These are phyloP conservation scores for Ictalurus punctatus DNA, from an alignment of 2,113 vertebrate species.

Conservation along the genomic window DNA sequence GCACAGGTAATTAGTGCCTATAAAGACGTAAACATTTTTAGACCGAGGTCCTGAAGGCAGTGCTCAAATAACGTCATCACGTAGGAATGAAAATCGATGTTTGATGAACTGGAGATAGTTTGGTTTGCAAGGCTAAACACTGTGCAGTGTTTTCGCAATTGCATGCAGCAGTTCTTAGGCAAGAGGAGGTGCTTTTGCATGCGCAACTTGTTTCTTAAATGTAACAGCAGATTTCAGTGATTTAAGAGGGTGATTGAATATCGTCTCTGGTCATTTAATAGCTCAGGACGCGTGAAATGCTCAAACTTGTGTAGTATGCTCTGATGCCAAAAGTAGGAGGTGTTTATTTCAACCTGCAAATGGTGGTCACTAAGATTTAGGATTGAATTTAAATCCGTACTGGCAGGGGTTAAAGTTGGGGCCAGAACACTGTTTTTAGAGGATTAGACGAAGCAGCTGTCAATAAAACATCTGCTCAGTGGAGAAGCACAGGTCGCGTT, in stretches of 20 bases:
- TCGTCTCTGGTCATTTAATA: background rate
- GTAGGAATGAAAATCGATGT: background rate
- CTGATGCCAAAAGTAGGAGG: background rate
- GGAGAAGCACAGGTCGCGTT: background rate
- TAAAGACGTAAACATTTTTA: background rate
- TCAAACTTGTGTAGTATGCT: background rate
- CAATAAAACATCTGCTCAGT: background rate
- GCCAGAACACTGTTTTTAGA: background rate
- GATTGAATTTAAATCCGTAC: background rate
- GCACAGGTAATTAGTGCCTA: slow-evolving; percentile 43
- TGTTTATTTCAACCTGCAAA: background rate
- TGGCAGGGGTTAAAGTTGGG: background rate
- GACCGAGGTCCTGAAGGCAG: background rate
- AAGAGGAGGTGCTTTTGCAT: background rate
- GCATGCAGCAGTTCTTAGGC: background rate
- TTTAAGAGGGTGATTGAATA: background rate
- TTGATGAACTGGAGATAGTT: background rate
- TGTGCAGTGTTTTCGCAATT: background rate
- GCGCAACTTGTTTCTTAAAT: background rate
- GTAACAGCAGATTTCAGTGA: background rate
- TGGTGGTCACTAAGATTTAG: background rate
- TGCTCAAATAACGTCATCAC: background rate
- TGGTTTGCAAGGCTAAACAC: background rate
- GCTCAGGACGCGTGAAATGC: background rate
- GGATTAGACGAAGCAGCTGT: background rate